Evolutionary conservation across 1,140 invertebrate genomes (phyloP).

Genomic region (Drosophila arawakana): DNA sequence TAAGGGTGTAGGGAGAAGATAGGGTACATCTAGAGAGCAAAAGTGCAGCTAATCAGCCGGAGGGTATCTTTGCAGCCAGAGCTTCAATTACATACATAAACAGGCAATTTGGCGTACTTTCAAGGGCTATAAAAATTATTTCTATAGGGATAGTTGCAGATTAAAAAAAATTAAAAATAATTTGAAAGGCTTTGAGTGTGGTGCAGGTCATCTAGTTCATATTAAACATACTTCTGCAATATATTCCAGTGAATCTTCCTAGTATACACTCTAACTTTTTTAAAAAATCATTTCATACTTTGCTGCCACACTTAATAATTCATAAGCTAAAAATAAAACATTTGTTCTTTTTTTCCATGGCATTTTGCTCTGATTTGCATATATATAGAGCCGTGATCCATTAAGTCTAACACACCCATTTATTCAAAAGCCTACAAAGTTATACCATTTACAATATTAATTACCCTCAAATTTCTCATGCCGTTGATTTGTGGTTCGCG

Average conservation of each 20-base stretch:
- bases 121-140: not conserved
- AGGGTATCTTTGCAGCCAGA: not conserved
- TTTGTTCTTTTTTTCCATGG: constrained; percentile 25
- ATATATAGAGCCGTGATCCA: constrained; percentile 35
- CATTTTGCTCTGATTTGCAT: constrained; percentile 32
- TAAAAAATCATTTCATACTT: constrained; percentile 8
- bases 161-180: too few species aligned
- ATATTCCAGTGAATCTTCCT: too few species aligned
- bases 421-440: constrained; percentile 46
- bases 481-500: constrained; percentile 73
- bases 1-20: not conserved
- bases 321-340: constrained; percentile 18
- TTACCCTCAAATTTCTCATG: constrained; percentile 80
- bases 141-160: too few species aligned
- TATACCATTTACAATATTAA: constrained; percentile 75
- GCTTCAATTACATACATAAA: constrained; percentile 5
- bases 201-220: too few species aligned
- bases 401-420: constrained; percentile 48
- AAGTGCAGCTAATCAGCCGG: not conserved
- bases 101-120: constrained; percentile 2
- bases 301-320: constrained; percentile 14
- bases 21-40: constrained; percentile 2
- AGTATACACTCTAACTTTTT: not conserved
- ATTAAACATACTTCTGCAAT: too few species aligned
- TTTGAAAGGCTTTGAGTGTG: too few species aligned